phyloP scores from a whole-genome alignment of 2,113 vertebrate species.

The Engraulis encrasicolus region DNA sequence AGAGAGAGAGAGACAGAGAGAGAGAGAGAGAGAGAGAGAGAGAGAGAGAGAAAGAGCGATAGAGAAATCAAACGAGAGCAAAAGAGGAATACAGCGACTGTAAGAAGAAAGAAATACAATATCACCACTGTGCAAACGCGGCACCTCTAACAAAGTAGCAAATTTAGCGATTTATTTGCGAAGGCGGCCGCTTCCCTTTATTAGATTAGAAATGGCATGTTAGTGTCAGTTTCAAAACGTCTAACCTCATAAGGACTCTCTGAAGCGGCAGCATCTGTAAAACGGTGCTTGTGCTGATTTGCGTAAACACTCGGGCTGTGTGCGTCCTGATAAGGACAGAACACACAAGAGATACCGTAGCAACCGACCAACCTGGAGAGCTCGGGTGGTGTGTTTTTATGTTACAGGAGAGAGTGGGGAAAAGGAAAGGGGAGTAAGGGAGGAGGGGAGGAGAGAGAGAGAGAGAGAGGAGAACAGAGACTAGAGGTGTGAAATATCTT shows the following conservation, averaged over 20 bases:
- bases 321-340: constrained; percentile 67
- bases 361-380: constrained; percentile 49
- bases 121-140: constrained; percentile 68
- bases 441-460: constrained; percentile 9
- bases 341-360: constrained; percentile 54
- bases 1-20: constrained; percentile 54
- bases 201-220: constrained; percentile 78
- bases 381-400: constrained; percentile 43
- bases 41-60: constrained; percentile 57
- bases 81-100: constrained; percentile 36
- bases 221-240: constrained; percentile 63
- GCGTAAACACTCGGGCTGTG: constrained; percentile 67
- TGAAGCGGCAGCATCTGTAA: constrained; percentile 47
- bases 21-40: constrained; percentile 53
- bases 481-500: constrained; percentile 65
- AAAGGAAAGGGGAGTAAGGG: neutral
- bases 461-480: neutral
- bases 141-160: constrained; percentile 70
- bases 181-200: constrained; percentile 63
- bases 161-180: constrained; percentile 66
- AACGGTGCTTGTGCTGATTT: constrained; percentile 62
- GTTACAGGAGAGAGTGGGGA: constrained; percentile 32
- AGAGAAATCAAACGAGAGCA: constrained; percentile 58
- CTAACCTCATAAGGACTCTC: constrained; percentile 65
- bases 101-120: constrained; percentile 63